Evolutionary conservation across 1,140 invertebrate genomes (phyloP), one percentile per base, ranked within the genome.

Genomic region (Arion vulgaris): DNA sequence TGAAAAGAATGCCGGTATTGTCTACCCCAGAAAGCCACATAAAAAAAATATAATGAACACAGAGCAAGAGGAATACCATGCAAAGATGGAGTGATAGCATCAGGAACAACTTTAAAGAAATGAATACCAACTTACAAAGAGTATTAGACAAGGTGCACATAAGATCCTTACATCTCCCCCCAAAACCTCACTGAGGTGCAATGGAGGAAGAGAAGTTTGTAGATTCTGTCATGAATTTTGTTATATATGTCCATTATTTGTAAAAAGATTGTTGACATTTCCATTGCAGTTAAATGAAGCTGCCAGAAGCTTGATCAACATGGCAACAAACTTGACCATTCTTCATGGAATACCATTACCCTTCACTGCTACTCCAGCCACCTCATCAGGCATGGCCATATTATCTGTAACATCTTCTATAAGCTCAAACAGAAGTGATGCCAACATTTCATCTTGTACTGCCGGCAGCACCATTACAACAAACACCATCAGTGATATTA

Each of bases 251-350:
- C 53, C 53, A 19, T 57, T 5, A 23, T 57, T 57, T 57, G 4
- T 57, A 15, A 7, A 11, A 23, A 26, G 26, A 57, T 45, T 75
- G n/a, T 75, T 85, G 32, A 7, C 32, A 71, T 53, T 86, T 81
- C 39, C 87, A 45, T 89, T 90, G 51, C 96, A 98, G 93, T 92
- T 98, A 85, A 98, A 98, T 92, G 95, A 95, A 80, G 87, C 89
- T 76, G 90, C 90, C 73, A 89, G 88, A 81, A 83, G 78, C 39
- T 73, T 90, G 32, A 82, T 90, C 34, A 86, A 82, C 79, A 83
- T 85, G 11, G 86, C 88, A 57, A 80, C 84, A 36, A 88, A 85
- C 78, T 51, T 39, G 41, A 74, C 57, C 39, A 85, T 53, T 53
- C 28, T 41, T 5, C 32, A 17, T 77, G 51, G 41, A 39, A 36